Evolutionary conservation across 2,888 invertebrate species (phyloP).

Genomic region (Fragum sueziense): DNA sequence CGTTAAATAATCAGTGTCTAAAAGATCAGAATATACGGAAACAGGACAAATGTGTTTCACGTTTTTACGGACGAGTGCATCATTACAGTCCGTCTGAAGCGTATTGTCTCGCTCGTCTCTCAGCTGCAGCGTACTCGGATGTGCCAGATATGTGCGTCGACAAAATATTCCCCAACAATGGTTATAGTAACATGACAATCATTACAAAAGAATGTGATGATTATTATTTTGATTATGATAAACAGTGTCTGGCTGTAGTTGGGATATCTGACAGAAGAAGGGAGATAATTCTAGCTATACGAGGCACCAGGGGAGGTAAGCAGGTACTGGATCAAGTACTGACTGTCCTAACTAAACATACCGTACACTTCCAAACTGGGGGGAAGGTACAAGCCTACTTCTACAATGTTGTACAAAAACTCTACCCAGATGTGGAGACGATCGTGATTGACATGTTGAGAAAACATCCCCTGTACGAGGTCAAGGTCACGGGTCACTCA

Average conservation of each 20-base stretch:
- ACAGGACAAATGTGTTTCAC: conserved; percentile 7
- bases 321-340: conserved; percentile 51
- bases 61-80: neutral
- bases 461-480: conserved; percentile 37
- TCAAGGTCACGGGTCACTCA: conserved; percentile 54
- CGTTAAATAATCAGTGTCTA: conserved; percentile 33
- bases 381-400: conserved; percentile 54
- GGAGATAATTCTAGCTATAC: conserved; percentile 51
- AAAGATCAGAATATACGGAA: conserved; percentile 6
- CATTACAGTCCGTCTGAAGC: conserved; percentile 45
- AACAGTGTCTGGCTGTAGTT: conserved; percentile 40
- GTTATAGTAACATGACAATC: conserved; percentile 21
- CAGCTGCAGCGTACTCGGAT: conserved; percentile 50
- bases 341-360: conserved; percentile 16
- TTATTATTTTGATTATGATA: conserved; percentile 47
- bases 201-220: conserved; percentile 40
- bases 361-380: conserved; percentile 28
- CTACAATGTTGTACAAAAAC: conserved; percentile 36
- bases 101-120: conserved; percentile 41
- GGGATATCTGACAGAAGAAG: conserved; percentile 35
- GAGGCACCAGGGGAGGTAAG: conserved; percentile 42
- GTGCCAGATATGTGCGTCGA: conserved; percentile 34
- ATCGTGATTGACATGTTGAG: conserved; percentile 19
- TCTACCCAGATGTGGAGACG: conserved; percentile 28
- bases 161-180: conserved; percentile 35